Percentiles rank a stretch among this genome's conserved stretches.
Evolutionary conservation across 2,113 vertebrate genomes (phyloP).

Genomic region (Cacatua alba): DNA sequence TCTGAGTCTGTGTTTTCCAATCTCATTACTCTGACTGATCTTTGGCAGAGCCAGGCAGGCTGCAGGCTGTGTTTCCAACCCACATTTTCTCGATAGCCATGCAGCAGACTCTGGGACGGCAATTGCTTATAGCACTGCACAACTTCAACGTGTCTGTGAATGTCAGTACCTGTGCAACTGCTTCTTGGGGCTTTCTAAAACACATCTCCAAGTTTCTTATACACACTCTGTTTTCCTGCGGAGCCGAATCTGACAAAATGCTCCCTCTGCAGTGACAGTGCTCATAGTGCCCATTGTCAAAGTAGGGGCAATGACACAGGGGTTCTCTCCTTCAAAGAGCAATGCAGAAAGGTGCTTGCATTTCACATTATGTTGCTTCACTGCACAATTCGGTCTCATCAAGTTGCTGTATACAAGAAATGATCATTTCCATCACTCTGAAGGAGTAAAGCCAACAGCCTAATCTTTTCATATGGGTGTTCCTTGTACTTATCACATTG

Average conservation of each 20-base stretch:
- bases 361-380: neutral
- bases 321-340: neutral
- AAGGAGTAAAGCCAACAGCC: neutral
- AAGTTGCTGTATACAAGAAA: neutral
- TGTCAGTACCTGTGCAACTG: neutral
- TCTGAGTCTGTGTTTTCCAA: neutral
- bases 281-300: neutral
- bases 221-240: neutral
- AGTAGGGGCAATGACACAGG: neutral
- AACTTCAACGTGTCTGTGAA: neutral
- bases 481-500: neutral
- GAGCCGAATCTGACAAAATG: neutral
- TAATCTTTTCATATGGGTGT: neutral
- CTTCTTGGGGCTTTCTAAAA: neutral
- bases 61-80: neutral
- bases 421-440: neutral
- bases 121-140: neutral
- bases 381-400: neutral
- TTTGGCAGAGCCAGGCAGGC: neutral
- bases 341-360: neutral
- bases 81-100: accelerated
- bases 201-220: neutral
- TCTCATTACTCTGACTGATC: neutral
- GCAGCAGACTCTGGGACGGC: neutral
- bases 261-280: neutral